phyloP scores from a whole-genome alignment of 2,888 invertebrate genomes.

The Odontocolon sp. region DNA sequence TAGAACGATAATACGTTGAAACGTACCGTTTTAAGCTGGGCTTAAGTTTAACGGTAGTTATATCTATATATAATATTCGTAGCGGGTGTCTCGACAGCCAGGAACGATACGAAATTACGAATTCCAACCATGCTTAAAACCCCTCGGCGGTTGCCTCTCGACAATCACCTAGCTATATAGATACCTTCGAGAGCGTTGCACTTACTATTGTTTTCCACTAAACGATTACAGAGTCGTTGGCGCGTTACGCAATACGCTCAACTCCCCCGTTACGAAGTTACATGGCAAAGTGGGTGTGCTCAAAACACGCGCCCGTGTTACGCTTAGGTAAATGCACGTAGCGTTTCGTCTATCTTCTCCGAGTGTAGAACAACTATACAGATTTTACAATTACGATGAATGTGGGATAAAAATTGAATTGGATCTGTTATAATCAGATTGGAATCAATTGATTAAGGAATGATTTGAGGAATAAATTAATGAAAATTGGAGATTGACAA shows the following conservation, averaged over 20 bases:
- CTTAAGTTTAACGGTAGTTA: background rate
- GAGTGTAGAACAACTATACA: no score
- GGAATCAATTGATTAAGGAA: no score
- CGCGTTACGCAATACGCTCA: constrained; percentile 45
- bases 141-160: constrained; percentile 36
- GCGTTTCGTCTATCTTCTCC: background rate
- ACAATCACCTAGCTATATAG: background rate
- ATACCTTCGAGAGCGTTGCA: constrained; percentile 59
- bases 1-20: no score
- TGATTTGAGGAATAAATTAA: no score
- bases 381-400: no score
- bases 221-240: constrained; percentile 65
- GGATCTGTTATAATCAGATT: no score
- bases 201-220: constrained; percentile 69
- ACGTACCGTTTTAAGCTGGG: no score
- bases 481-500: no score
- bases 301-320: constrained; percentile 37
- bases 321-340: constrained; percentile 15
- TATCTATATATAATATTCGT: background rate
- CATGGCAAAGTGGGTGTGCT: constrained; percentile 34
- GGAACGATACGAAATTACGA: constrained; percentile 59
- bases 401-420: no score
- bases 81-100: background rate
- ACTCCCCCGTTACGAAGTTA: constrained; percentile 46
- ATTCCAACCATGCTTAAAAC: constrained; percentile 64